A percentile compares a stretch with the other conserved stretches of the same genome.
Conservation (phyloP, 1,140 invertebrate species). For the Zaprionus vittiger region DNA sequence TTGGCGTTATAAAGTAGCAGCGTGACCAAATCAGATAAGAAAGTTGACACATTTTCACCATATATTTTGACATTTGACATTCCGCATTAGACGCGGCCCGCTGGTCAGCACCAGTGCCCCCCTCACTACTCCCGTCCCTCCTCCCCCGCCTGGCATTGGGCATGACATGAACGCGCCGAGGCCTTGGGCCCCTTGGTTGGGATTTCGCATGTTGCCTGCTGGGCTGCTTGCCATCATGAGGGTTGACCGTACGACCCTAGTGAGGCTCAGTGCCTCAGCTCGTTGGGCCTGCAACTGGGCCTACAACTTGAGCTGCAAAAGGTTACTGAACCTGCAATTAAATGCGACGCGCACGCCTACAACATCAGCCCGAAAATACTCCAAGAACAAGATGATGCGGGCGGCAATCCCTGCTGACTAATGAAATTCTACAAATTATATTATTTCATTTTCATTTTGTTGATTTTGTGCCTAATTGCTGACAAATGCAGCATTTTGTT, state of each 20-base stretch:
- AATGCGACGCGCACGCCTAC: constrained; percentile 47
- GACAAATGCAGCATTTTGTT: constrained; percentile 49
- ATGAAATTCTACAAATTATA: constrained; percentile 62
- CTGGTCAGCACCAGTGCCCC: constrained; percentile 62
- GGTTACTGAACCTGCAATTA: constrained; percentile 81
- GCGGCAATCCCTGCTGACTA: constrained; percentile 46
- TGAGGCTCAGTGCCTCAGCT: not conserved
- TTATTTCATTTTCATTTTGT: constrained; percentile 32
- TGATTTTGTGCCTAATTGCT: constrained; percentile 49
- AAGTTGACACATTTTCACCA: constrained; percentile 84
- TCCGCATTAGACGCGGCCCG: constrained; percentile 83
- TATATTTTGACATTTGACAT: constrained; percentile 85
- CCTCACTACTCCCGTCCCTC: constrained; percentile 3
- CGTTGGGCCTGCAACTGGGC: constrained; percentile 9
- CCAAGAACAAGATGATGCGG: constrained; percentile 45
- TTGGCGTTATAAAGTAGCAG: constrained; percentile 84
- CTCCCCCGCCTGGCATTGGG: constrained; percentile 22
- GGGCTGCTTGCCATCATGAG: constrained; percentile 53
- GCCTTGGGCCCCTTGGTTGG: constrained; percentile 49
- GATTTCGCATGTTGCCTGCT: constrained; percentile 73
- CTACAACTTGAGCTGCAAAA: constrained; percentile 51
- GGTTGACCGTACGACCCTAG: constrained; percentile 61
- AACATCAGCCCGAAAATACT: constrained; percentile 9
- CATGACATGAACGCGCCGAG: constrained; percentile 53
- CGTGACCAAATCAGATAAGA: constrained; percentile 84